Percentiles rank a stretch among this genome's conserved stretches.
Conservation (phyloP, 92 coral and sea anemone genomes). For the Siderastrea siderea region DNA sequence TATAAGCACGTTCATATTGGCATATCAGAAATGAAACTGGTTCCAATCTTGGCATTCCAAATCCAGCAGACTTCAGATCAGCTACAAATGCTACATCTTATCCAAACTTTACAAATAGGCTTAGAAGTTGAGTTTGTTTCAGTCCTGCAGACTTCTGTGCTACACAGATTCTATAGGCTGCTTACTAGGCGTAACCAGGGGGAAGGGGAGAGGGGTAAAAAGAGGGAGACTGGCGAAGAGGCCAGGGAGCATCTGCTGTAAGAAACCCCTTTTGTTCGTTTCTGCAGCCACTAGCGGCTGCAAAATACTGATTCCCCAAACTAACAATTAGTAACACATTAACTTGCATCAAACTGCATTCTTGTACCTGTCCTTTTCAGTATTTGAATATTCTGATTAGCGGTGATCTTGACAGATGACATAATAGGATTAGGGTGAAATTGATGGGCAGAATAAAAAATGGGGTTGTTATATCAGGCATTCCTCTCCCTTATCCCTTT, state of each 20-base stretch:
- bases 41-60: background rate
- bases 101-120: background rate
- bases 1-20: background rate
- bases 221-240: slow-evolving; percentile 1
- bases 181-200: background rate
- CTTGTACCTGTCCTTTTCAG: too few species aligned
- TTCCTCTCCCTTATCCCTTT: too few species aligned
- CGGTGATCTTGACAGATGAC: too few species aligned
- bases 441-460: too few species aligned
- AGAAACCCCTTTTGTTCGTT: background rate
- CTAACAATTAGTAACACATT: background rate
- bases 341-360: too few species aligned
- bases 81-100: background rate
- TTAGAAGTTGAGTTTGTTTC: background rate
- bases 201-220: background rate
- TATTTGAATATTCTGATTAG: too few species aligned
- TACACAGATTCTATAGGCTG: slow-evolving; percentile 1
- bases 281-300: slow-evolving; percentile 1
- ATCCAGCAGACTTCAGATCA: slow-evolving; percentile 1
- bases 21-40: background rate
- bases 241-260: background rate
- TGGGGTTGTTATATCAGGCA: too few species aligned
- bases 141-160: slow-evolving; percentile 3
- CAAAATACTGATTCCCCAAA: background rate
- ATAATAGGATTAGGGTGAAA: too few species aligned